These are phyloP conservation scores for Channa striata DNA, from an alignment of 2,797 vertebrate genomes.

Conservation along the genomic window DNA sequence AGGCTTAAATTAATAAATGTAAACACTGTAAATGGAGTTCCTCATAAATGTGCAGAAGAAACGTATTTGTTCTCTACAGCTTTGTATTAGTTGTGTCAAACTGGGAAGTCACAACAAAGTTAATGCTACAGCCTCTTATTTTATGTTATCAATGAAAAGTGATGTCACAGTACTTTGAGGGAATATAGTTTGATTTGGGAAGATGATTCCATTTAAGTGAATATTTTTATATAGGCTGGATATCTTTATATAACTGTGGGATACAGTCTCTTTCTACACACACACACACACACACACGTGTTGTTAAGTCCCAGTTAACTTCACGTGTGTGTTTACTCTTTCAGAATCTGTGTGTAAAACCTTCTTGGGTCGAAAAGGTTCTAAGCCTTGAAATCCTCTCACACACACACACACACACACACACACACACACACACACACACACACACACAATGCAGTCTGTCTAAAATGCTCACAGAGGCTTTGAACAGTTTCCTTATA, in stretches of 20 bases:
- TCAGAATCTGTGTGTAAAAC: slow-evolving; percentile 34
- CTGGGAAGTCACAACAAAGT: background rate
- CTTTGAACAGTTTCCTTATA: slow-evolving; percentile 59
- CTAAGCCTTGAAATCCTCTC: slow-evolving; percentile 52
- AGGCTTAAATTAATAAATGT: slow-evolving; percentile 10
- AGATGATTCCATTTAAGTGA: background rate
- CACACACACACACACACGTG: background rate
- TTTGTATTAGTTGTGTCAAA: background rate
- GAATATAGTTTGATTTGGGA: background rate
- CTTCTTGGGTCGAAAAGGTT: slow-evolving; percentile 27
- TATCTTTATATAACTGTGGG: background rate
- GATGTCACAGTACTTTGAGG: background rate
- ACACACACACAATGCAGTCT: slow-evolving; percentile 28
- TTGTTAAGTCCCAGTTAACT: slow-evolving; percentile 5
- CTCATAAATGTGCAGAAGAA: background rate
- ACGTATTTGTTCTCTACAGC: background rate
- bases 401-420: background rate
- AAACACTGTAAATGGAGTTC: background rate
- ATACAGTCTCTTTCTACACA: background rate
- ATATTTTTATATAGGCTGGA: background rate
- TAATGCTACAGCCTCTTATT: no score
- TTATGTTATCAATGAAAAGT: no score
- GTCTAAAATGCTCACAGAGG: slow-evolving; percentile 45
- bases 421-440: slow-evolving; percentile 11
- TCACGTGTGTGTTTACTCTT: slow-evolving; percentile 17